Evolutionary conservation across 2,113 vertebrate species (phyloP).

Genomic region (Menidia beryllina): DNA sequence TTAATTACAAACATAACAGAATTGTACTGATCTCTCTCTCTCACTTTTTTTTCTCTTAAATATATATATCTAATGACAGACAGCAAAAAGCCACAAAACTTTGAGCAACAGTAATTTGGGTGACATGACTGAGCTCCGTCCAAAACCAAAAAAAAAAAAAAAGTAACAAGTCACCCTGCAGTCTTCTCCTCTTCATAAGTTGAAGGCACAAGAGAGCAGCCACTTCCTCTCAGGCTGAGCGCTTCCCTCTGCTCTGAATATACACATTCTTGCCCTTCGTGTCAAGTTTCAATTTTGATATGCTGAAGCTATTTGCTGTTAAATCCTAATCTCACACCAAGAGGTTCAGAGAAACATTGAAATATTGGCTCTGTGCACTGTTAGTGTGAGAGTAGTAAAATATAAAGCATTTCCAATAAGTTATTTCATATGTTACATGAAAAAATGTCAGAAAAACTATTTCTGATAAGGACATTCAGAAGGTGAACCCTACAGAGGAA

Average conservation of each 20-base stretch:
- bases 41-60: neutral
- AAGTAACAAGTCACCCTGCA: slow-evolving; percentile 8
- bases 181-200: slow-evolving; percentile 18
- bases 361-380: neutral
- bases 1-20: slow-evolving; percentile 2
- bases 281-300: slow-evolving; percentile 25
- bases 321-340: neutral
- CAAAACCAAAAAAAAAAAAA: slow-evolving; percentile 1
- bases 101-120: slow-evolving; percentile 31
- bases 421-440: neutral
- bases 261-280: neutral
- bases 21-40: slow-evolving; percentile 2
- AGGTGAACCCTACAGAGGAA: neutral
- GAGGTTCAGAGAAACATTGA: neutral
- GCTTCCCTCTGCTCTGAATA: slow-evolving; percentile 42
- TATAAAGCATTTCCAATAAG: neutral
- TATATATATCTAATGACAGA: slow-evolving; percentile 27
- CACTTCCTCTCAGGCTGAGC: slow-evolving; percentile 61
- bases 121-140: slow-evolving; percentile 11
- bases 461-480: neutral
- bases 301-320: neutral
- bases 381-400: neutral
- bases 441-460: neutral
- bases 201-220: slow-evolving; percentile 35
- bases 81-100: slow-evolving; percentile 47